Base-by-base conservation (phyloP, 2,888 invertebrate genomes). In the Drosophila diplacantha region DNA sequence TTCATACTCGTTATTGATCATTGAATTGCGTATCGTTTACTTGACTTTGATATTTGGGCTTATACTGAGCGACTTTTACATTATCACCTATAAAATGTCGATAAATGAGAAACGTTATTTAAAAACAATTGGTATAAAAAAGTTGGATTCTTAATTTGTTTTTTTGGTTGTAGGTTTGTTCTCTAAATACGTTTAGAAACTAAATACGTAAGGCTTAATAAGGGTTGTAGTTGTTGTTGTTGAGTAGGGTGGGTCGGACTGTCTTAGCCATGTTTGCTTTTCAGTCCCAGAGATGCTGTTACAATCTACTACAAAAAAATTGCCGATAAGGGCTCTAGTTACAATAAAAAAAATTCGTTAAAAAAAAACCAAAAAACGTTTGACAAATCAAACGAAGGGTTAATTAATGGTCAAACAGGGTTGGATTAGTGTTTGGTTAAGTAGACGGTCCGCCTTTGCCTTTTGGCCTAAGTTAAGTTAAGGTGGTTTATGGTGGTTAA, bases 41-140 rank as follows among this genome's bases (percentile, higher is more conserved):
- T 81, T 83, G 84, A 83, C 74, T 78, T 79, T 83, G 78, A 73
- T 61, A 74, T 75, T 81, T 78, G 83, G 86, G 80, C 69, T 81
- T 80, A 81, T 72, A 82, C 72, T 80, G 82, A 81, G 80, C 75
- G 73, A 73, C 81, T 84, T 75, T 84, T 82, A 83, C 78, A 75
- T 85, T 84, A 84, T 72, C 75, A 86, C 85, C 86, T 86, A 86
- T 83, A 86, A 85, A 84, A 84, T 85, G 82, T 81, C 78, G 83
- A 80, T 77, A 81, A 85, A 85, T 86, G 78, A 85, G 84, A 85
- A 85, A 85, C 70, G 75, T 81, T 83, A 85, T 85, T 84, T 75
- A 72, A 74, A 80, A 80, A 75, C 62, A 73, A 62, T 76, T 76
- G 57, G 52, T 54, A 74, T 65, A 64, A 71, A 52, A 52, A 69